These are phyloP conservation scores for Monochamus alternatus DNA, from an alignment of 2,888 invertebrate genomes.

Conservation along the genomic window DNA sequence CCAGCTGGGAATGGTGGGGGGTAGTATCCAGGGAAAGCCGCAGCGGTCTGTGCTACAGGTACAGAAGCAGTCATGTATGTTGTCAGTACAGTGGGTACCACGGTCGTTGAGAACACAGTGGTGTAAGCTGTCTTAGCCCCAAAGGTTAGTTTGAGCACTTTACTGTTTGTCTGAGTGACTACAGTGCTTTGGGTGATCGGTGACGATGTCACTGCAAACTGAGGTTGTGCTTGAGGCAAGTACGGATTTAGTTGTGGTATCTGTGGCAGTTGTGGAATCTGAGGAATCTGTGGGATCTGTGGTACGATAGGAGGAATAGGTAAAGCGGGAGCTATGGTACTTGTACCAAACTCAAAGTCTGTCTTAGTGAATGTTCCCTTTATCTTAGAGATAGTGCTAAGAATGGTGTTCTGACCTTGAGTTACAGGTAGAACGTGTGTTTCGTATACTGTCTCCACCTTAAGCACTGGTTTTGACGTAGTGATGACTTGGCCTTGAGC, in stretches of 20 bases:
- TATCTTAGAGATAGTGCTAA: conserved; percentile 84
- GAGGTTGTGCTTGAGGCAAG: conserved; percentile 74
- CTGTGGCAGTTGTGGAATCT: conserved; percentile 61
- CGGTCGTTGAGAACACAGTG: conserved; percentile 86
- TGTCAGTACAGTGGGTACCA: conserved; percentile 88
- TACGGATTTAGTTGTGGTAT: conserved; percentile 56
- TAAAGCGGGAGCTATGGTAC: conserved; percentile 76
- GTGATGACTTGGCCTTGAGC: conserved; percentile 83
- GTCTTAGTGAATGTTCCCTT: conserved; percentile 86
- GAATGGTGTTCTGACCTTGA: conserved; percentile 82
- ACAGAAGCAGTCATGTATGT: conserved; percentile 87
- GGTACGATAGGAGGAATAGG: conserved; percentile 60
- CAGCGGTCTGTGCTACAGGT: conserved; percentile 78
- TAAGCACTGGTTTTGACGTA: conserved; percentile 84
- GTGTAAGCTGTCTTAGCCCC: conserved; percentile 93
- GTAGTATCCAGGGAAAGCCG: conserved; percentile 84
- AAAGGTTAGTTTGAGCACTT: conserved; percentile 88
- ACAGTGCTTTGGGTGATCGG: conserved; percentile 87
- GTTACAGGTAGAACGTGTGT: conserved; percentile 87
- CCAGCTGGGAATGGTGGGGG: conserved; percentile 81
- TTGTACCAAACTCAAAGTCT: conserved; percentile 84
- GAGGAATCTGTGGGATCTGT: conserved; percentile 67
- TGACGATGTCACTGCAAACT: conserved; percentile 84
- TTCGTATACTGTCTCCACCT: conserved; percentile 86
- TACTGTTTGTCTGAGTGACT: conserved; percentile 85